These are phyloP conservation scores for Cyprinodon tularosa DNA, from an alignment of 2,113 vertebrate genomes.

Conservation along the genomic window DNA sequence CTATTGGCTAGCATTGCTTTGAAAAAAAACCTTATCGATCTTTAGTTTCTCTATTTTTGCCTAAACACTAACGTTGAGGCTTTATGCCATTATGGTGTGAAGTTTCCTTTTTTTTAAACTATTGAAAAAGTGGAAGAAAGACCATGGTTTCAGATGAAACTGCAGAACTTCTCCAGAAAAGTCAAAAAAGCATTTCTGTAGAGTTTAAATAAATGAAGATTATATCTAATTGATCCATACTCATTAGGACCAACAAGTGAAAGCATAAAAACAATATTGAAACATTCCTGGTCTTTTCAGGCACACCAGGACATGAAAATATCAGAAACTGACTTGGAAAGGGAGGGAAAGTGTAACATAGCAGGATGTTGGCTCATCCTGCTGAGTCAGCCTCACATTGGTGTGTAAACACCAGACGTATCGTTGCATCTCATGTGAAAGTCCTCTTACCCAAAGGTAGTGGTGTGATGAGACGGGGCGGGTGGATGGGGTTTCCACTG, in stretches of 20 bases:
- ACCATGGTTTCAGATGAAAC: neutral
- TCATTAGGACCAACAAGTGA: neutral
- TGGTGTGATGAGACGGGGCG: conserved; percentile 23
- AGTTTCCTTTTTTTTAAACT: neutral
- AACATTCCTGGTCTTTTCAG: neutral
- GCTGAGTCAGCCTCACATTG: conserved; percentile 30
- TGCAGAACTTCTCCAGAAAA: neutral
- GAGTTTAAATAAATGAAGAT: neutral
- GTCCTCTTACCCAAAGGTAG: conserved; percentile 20
- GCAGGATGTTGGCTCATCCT: conserved; percentile 16
- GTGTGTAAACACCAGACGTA: neutral
- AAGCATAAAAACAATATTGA: neutral
- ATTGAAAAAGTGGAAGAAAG: conserved; percentile 11
- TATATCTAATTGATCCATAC: neutral
- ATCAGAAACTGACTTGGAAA: conserved; percentile 25
- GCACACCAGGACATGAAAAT: neutral
- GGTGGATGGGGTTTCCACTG: conserved; percentile 10
- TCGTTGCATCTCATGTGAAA: conserved; percentile 18
- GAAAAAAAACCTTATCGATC: conserved; percentile 5
- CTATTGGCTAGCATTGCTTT: conserved; percentile 24
- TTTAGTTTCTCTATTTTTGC: conserved; percentile 12
- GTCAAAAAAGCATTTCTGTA: neutral
- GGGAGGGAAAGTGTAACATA: neutral
- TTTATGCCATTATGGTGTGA: neutral
- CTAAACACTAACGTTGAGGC: neutral